Conservation (phyloP, 2,113 vertebrate genomes). For the Sander vitreus region DNA sequence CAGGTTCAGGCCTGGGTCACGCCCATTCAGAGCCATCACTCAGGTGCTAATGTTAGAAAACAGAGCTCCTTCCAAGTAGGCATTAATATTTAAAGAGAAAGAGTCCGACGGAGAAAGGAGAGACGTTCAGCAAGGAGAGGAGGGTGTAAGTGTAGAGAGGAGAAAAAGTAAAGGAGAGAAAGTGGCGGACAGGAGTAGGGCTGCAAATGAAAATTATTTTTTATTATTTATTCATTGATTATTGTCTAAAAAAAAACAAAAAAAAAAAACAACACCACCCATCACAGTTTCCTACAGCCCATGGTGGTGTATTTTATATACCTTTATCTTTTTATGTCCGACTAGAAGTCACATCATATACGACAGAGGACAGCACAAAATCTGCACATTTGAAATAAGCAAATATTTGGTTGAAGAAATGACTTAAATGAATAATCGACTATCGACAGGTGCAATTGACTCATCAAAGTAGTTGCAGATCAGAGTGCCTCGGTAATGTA, state of each 20-base stretch:
- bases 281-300: not conserved
- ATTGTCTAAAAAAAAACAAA: not conserved
- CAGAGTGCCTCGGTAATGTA: no score
- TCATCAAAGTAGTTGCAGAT: no score
- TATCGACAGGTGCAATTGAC: no score
- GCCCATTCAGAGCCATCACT: constrained; percentile 7
- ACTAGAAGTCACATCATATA: not conserved
- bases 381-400: not conserved
- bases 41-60: constrained; percentile 23
- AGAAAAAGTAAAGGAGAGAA: not conserved
- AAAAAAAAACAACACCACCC: not conserved
- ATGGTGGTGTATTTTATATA: no score
- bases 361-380: not conserved
- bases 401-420: not conserved
- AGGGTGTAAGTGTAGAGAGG: not conserved
- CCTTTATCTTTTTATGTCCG: no score
- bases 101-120: not conserved
- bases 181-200: not conserved
- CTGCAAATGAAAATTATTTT: not conserved
- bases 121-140: not conserved
- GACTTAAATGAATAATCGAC: not conserved
- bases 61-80: constrained; percentile 8
- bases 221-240: not conserved
- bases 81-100: constrained; percentile 23
- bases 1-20: constrained; percentile 45